phyloP scores from a whole-genome alignment of 1,140 invertebrate species.

The Euwallacea fornicatus region DNA sequence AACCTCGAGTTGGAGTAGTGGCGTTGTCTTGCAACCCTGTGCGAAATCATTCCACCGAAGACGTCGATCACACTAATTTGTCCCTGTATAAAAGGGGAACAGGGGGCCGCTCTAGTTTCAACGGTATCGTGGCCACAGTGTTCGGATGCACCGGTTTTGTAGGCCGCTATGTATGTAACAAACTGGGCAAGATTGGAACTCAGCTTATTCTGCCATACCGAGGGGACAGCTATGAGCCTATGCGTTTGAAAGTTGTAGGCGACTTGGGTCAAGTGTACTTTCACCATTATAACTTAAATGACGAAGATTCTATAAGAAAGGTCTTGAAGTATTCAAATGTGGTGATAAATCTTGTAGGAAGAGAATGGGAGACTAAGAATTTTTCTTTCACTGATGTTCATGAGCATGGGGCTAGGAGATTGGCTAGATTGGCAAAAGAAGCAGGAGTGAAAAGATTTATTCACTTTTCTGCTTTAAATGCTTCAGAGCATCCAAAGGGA shows the following conservation, averaged over 20 bases:
- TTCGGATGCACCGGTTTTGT: constrained; percentile 92
- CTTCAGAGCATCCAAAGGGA: constrained; percentile 65
- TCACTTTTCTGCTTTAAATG: constrained; percentile 81
- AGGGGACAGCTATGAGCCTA: constrained; percentile 78
- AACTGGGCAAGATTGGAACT: constrained; percentile 82
- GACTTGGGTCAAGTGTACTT: constrained; percentile 97
- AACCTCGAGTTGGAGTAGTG: constrained; percentile 11
- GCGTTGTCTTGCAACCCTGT: constrained; percentile 6
- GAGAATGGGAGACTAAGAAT: constrained; percentile 90
- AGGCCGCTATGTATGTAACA: constrained; percentile 83
- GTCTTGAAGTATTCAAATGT: constrained; percentile 95
- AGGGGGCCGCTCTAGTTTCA: constrained; percentile 94
- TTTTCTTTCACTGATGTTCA: constrained; percentile 82
- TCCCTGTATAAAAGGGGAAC: constrained; percentile 78
- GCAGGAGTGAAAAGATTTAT: constrained; percentile 82
- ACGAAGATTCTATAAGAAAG: constrained; percentile 87
- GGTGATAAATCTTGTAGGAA: constrained; percentile 93
- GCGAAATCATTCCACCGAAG: constrained; percentile 15
- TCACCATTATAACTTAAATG: constrained; percentile 79
- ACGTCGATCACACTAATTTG: constrained; percentile 58
- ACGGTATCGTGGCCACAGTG: constrained; percentile 94
- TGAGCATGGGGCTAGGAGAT: constrained; percentile 68
- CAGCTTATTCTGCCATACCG: constrained; percentile 93
- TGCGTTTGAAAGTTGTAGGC: constrained; percentile 79
- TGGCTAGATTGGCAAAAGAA: constrained; percentile 77